These are phyloP conservation scores for Plectropomus leopardus DNA, from an alignment of 2,113 vertebrate genomes.

Conservation along the genomic window DNA sequence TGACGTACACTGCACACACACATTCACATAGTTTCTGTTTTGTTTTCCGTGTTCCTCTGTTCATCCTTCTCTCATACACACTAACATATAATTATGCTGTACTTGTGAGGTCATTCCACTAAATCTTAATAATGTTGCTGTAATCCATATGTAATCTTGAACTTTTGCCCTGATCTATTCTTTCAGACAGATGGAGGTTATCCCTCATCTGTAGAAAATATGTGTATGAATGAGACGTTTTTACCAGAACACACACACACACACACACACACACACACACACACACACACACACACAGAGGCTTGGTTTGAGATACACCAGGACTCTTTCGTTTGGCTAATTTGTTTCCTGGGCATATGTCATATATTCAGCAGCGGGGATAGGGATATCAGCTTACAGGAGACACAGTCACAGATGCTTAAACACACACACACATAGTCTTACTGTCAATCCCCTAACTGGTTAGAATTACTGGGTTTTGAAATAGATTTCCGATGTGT, in stretches of 20 bases:
- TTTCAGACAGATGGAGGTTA: not conserved
- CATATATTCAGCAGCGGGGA: slow-evolving; percentile 56
- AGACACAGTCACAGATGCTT: slow-evolving; percentile 64
- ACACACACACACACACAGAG: not conserved
- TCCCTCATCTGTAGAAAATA: not conserved
- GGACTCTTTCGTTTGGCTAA: slow-evolving; percentile 44
- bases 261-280: not conserved
- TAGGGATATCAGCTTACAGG: slow-evolving; percentile 67
- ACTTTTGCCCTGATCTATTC: not conserved
- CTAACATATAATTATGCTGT: not conserved
- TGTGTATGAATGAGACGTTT: not conserved
- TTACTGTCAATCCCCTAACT: slow-evolving; percentile 57
- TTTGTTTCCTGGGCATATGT: slow-evolving; percentile 72
- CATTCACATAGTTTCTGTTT: not conserved
- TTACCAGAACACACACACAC: not conserved
- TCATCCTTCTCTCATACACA: not conserved
- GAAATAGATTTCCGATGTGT: slow-evolving; percentile 63
- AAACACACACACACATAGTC: slow-evolving; percentile 40
- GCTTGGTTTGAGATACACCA: slow-evolving; percentile 28
- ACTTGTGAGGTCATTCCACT: not conserved
- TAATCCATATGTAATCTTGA: not conserved
- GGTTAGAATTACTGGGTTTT: slow-evolving; percentile 74
- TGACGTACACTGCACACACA: not conserved
- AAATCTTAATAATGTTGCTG: not conserved
- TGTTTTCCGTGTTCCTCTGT: not conserved